Conservation (phyloP, 2,888 invertebrate species). For the Cistogaster globosa region DNA sequence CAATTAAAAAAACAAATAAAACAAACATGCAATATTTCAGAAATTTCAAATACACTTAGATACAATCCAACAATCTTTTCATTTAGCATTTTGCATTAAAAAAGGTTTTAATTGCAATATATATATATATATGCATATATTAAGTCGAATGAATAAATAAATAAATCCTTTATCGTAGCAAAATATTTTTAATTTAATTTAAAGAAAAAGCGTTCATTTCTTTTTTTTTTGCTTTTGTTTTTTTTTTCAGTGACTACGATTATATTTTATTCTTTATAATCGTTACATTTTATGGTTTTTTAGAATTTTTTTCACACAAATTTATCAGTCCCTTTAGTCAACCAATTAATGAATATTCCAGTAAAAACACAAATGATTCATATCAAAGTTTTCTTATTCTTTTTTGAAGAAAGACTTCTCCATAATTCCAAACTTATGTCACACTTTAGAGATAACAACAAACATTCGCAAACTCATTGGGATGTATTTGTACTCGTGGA, state of each 20-base stretch:
- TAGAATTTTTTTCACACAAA: constrained; percentile 23
- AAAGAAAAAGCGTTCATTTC: neutral
- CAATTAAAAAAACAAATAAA: too few relatives aligned
- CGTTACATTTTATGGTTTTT: constrained; percentile 14
- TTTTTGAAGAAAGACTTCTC: constrained; percentile 50
- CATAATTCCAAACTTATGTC: constrained; percentile 68
- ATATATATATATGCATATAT: too few relatives aligned
- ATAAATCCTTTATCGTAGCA: too few relatives aligned
- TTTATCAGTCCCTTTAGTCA: constrained; percentile 57
- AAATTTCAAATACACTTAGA: too few relatives aligned
- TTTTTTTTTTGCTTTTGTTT: neutral
- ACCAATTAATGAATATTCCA: constrained; percentile 67
- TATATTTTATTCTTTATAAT: constrained; percentile 40
- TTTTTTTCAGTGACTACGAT: constrained; percentile 21
- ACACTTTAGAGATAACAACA: constrained; percentile 59
- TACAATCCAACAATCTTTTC: too few relatives aligned
- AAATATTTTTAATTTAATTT: neutral
- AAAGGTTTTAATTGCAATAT: too few relatives aligned
- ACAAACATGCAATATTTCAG: too few relatives aligned
- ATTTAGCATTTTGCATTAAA: too few relatives aligned
- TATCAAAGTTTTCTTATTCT: constrained; percentile 62
- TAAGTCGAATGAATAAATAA: neutral
- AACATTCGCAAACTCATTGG: neutral
- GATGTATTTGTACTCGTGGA: neutral
- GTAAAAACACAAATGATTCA: constrained; percentile 56